These are phyloP conservation scores for Nesogale talazaci DNA, from an alignment of 2,113 vertebrate species.

Conservation along the genomic window DNA sequence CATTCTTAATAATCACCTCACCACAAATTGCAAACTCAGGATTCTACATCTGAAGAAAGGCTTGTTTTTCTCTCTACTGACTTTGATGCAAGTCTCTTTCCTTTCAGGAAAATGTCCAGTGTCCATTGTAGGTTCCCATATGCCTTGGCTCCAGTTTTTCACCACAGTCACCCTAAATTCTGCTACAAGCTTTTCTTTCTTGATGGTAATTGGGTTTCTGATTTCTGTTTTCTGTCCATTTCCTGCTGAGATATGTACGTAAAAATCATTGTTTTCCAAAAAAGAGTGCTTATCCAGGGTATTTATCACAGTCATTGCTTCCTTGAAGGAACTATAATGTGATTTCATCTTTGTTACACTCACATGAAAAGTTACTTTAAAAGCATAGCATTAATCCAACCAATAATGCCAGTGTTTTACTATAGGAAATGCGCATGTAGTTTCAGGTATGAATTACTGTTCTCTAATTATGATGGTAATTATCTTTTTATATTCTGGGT, in stretches of 20 bases:
- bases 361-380: conserved; percentile 56
- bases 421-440: conserved; percentile 58
- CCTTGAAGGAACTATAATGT: background rate
- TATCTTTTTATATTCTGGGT: conserved; percentile 72
- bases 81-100: too few relatives aligned
- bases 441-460: conserved; percentile 72
- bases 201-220: too few relatives aligned
- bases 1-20: too few relatives aligned
- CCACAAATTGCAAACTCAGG: too few relatives aligned
- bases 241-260: background rate
- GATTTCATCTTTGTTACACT: background rate
- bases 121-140: too few relatives aligned
- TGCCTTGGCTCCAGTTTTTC: too few relatives aligned
- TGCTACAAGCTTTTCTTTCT: too few relatives aligned
- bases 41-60: too few relatives aligned
- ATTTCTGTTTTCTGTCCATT: too few relatives aligned
- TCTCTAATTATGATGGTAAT: conserved; percentile 75
- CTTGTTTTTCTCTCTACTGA: too few relatives aligned
- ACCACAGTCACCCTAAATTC: too few relatives aligned
- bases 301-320: background rate
- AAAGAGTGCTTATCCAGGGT: background rate
- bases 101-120: too few relatives aligned
- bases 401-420: conserved; percentile 54
- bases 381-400: conserved; percentile 47
- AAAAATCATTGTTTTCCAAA: background rate